Percentiles rank a stretch among this genome's conserved stretches.
Conservation (phyloP, 2,113 vertebrate genomes). For the Rhinolophus sinicus region DNA sequence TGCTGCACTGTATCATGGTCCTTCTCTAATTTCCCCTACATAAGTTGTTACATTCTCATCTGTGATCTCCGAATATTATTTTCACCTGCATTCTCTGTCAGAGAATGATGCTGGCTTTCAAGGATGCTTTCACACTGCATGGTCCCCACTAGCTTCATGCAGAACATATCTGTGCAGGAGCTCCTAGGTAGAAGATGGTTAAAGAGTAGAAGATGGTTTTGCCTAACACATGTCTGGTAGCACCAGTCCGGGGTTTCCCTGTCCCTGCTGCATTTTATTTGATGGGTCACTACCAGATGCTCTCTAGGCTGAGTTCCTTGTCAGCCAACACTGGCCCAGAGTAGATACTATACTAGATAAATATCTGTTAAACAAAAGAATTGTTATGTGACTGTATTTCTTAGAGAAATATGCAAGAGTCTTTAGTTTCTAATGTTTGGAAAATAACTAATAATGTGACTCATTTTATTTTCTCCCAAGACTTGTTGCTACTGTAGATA, state of each 20-base stretch:
- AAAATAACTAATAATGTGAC: background rate
- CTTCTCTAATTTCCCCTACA: background rate
- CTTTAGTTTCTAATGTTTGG: slow-evolving; percentile 33
- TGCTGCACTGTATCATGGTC: background rate
- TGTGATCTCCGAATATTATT: background rate
- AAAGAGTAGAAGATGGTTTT: background rate
- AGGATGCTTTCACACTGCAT: no score
- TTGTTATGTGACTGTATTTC: background rate
- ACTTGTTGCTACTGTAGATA: background rate
- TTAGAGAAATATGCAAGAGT: slow-evolving; percentile 10
- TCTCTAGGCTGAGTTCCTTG: background rate
- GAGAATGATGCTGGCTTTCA: background rate
- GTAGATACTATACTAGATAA: background rate
- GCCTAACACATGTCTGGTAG: no score
- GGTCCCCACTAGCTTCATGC: background rate
- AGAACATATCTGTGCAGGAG: background rate
- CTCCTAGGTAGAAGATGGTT: background rate
- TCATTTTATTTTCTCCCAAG: background rate
- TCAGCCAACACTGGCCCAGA: background rate
- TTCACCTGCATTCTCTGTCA: background rate
- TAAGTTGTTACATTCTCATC: background rate
- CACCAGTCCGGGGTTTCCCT: no score
- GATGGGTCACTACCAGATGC: background rate
- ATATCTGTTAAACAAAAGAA: background rate
- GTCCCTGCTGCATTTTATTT: background rate